Conservation (phyloP, 2,113 vertebrate genomes). For the Toxotes chatareus region DNA sequence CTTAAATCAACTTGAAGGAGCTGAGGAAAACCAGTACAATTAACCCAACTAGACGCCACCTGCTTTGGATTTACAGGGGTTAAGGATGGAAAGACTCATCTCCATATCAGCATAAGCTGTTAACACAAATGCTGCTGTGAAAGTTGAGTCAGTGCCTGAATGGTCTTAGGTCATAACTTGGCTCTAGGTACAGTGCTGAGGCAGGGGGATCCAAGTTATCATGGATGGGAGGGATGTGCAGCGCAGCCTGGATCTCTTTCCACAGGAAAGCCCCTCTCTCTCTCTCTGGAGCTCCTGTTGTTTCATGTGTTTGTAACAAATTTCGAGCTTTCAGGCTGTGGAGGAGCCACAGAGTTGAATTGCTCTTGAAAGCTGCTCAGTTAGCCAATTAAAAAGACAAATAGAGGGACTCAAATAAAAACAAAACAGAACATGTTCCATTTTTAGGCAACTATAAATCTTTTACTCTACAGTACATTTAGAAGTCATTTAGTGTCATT, state of each 20-base stretch:
- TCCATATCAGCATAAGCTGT: slow-evolving; percentile 27
- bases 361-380: not conserved
- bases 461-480: slow-evolving; percentile 20
- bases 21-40: slow-evolving; percentile 23
- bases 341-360: not conserved
- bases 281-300: slow-evolving; percentile 20
- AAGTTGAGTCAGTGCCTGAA: slow-evolving; percentile 26
- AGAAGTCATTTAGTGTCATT: slow-evolving; percentile 42
- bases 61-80: slow-evolving; percentile 44
- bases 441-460: slow-evolving; percentile 12
- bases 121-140: slow-evolving; percentile 23
- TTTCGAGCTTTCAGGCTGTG: slow-evolving; percentile 5
- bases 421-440: slow-evolving; percentile 16
- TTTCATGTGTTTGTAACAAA: slow-evolving; percentile 13
- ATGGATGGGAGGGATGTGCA: slow-evolving; percentile 39
- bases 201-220: slow-evolving; percentile 27
- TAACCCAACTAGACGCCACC: slow-evolving; percentile 22
- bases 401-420: not conserved
- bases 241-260: slow-evolving; percentile 20
- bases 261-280: slow-evolving; percentile 58
- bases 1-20: slow-evolving; percentile 8
- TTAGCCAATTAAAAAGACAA: slow-evolving; percentile 27
- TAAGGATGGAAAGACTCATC: slow-evolving; percentile 20
- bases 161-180: slow-evolving; percentile 64
- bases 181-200: not conserved